phyloP scores from a whole-genome alignment of 2,113 vertebrate genomes.

The Lepus americanus region DNA sequence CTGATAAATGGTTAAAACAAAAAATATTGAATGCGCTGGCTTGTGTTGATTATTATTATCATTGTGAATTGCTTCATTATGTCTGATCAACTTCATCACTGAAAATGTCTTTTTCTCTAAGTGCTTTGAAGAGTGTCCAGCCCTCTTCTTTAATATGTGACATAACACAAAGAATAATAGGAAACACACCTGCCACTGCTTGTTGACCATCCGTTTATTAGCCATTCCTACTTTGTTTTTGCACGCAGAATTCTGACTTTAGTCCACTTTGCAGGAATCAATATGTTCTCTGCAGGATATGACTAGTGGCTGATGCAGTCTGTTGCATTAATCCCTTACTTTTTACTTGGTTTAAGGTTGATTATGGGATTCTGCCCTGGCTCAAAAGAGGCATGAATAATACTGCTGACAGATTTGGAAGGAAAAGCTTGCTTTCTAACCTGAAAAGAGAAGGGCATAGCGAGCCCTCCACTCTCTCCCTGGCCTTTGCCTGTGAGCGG shows the following conservation, averaged over 20 bases:
- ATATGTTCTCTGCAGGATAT: rapidly evolving
- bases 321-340: background rate
- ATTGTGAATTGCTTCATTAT: background rate
- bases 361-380: background rate
- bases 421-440: background rate
- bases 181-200: background rate
- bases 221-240: background rate
- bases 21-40: background rate
- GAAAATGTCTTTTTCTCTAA: background rate
- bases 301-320: background rate
- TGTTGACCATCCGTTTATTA: background rate
- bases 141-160: background rate
- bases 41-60: constrained; percentile 38
- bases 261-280: background rate
- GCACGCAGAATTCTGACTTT: background rate
- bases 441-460: background rate
- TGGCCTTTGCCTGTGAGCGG: background rate
- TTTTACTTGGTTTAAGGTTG: background rate
- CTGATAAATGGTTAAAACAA: constrained; percentile 31
- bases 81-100: background rate
- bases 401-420: background rate
- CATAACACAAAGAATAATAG: background rate
- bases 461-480: background rate
- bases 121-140: background rate
- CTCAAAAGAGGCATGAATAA: background rate